These are phyloP conservation scores for Enteromius fasciolatus DNA, from an alignment of 2,797 vertebrate species.

Conservation along the genomic window DNA sequence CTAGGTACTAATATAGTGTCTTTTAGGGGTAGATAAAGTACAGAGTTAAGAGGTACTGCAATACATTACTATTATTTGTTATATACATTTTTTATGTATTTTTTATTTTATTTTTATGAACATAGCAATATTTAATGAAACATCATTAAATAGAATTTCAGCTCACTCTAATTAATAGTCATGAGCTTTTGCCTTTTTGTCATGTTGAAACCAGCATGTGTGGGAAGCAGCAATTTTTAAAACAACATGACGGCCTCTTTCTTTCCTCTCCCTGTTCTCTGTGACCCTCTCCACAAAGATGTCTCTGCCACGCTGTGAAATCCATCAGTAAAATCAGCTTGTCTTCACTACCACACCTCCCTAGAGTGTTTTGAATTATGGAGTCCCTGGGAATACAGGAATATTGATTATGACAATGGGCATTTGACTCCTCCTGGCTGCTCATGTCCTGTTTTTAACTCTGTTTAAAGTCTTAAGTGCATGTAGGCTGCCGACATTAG, in stretches of 20 bases:
- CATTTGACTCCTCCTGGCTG: slow-evolving; percentile 14
- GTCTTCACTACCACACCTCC: slow-evolving; percentile 31
- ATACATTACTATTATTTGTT: neutral
- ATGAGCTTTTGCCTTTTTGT: neutral
- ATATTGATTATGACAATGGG: slow-evolving; percentile 54
- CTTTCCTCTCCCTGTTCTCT: slow-evolving; percentile 3
- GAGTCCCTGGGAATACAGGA: slow-evolving; percentile 42
- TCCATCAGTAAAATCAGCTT: slow-evolving; percentile 50
- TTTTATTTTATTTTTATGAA: neutral
- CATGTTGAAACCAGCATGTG: neutral
- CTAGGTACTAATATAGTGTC: neutral
- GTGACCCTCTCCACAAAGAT: slow-evolving; percentile 5
- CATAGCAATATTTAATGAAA: neutral
- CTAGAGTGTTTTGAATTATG: slow-evolving; percentile 51
- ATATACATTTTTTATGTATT: neutral
- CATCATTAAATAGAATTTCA: neutral
- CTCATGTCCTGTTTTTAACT: slow-evolving; percentile 21
- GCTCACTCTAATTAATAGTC: neutral
- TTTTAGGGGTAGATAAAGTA: neutral
- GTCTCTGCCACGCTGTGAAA: slow-evolving; percentile 9
- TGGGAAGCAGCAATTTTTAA: neutral
- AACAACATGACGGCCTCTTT: neutral
- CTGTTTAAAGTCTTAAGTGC: slow-evolving; percentile 42
- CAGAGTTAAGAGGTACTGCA: neutral
- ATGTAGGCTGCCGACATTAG: slow-evolving; percentile 30